Percentiles rank a stretch among this genome's conserved stretches.
These are phyloP conservation scores for Nannobrachium achirus DNA, from an alignment of 2,113 vertebrate genomes.

Conservation along the genomic window DNA sequence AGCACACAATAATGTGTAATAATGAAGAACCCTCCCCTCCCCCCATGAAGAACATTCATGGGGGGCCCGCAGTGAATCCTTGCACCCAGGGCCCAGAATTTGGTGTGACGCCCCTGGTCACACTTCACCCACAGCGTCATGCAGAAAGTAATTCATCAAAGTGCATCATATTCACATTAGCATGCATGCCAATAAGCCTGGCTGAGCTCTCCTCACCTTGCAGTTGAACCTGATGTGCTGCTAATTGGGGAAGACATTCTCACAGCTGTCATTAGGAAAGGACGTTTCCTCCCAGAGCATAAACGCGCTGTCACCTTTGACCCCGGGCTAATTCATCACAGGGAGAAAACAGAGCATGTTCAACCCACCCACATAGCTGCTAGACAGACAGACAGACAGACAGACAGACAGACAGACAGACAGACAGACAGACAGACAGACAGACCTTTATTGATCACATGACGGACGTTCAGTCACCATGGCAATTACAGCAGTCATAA, in stretches of 20 bases:
- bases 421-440: too few relatives aligned
- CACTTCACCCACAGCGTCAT: not conserved
- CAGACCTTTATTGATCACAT: too few relatives aligned
- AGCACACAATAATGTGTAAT: too few relatives aligned
- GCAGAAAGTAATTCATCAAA: slow-evolving; percentile 1
- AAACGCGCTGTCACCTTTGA: slow-evolving; percentile 80
- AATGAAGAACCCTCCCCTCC: too few relatives aligned
- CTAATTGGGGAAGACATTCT: slow-evolving; percentile 13
- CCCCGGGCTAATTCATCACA: slow-evolving; percentile 78
- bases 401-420: too few relatives aligned
- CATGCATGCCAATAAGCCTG: not conserved
- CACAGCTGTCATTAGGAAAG: slow-evolving; percentile 67
- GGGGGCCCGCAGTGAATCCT: too few relatives aligned
- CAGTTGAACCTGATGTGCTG: slow-evolving; percentile 12
- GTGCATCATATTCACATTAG: not conserved
- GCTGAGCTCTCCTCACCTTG: not conserved
- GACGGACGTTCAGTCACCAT: too few relatives aligned
- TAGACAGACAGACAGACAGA: not conserved
- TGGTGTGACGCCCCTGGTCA: too few relatives aligned
- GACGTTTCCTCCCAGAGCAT: slow-evolving; percentile 82
- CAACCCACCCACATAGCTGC: too few relatives aligned
- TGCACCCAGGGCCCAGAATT: too few relatives aligned
- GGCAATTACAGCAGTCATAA: too few relatives aligned
- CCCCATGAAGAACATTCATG: too few relatives aligned
- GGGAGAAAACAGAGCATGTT: slow-evolving; percentile 60